phyloP scores from a whole-genome alignment of 2,888 invertebrate genomes.

The Leuctra nigra region DNA sequence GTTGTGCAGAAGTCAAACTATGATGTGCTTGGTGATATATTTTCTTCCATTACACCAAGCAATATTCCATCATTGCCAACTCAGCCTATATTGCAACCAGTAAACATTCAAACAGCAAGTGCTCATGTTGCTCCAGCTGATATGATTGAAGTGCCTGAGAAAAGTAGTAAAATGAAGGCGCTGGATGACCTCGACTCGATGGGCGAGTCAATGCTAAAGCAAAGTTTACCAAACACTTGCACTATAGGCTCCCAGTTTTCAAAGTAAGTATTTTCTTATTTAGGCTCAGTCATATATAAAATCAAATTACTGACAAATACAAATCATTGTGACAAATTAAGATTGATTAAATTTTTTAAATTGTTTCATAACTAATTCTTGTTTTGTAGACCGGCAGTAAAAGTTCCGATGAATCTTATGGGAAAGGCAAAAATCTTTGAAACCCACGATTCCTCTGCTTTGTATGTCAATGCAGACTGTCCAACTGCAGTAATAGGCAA shows the following conservation, averaged over 20 bases:
- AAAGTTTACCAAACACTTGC: conserved; percentile 50
- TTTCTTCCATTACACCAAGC: conserved; percentile 18
- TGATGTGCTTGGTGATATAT: conserved; percentile 28
- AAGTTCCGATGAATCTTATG: conserved; percentile 59
- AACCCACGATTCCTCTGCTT: not conserved
- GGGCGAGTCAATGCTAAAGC: conserved; percentile 71
- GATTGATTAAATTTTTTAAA: not conserved
- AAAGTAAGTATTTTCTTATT: conserved; percentile 38
- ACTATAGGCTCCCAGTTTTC: conserved; percentile 41
- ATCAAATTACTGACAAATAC: not conserved
- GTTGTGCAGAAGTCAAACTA: conserved; percentile 22
- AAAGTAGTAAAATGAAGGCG: conserved; percentile 47
- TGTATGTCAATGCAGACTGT: not conserved
- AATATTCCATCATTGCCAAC: not conserved
- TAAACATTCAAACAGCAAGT: not conserved
- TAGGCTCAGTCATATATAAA: not conserved
- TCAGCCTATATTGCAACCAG: conserved; percentile 6
- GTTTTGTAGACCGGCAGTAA: conserved; percentile 50
- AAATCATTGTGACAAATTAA: not conserved
- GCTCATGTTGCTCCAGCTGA: not conserved
- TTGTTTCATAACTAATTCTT: no score
- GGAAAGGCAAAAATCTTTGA: conserved; percentile 35
- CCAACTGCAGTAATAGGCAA: not conserved
- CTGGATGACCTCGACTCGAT: conserved; percentile 72
- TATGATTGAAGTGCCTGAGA: conserved; percentile 30